phyloP scores from a whole-genome alignment of 2,113 vertebrate species.

The Sphaerodactylus townsendi region DNA sequence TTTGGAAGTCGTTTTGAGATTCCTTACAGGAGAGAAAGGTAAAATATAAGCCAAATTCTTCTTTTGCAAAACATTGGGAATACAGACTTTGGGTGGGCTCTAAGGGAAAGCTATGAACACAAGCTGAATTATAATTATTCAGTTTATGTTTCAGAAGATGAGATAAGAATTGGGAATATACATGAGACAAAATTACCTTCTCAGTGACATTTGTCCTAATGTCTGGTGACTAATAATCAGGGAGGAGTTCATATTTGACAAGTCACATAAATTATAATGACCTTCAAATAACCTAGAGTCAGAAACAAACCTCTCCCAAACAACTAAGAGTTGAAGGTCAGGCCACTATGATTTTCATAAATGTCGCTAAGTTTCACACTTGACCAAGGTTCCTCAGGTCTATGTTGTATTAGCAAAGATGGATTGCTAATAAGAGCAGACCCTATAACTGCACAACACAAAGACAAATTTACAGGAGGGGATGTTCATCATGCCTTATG shows the following conservation, averaged over 20 bases:
- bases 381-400: not conserved
- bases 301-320: not conserved
- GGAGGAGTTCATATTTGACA: constrained; percentile 8
- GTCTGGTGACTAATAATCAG: not conserved
- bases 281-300: not conserved
- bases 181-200: not conserved
- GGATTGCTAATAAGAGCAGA: not conserved
- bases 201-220: not conserved
- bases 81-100: not conserved
- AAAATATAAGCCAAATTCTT: no score
- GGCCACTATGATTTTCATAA: not conserved
- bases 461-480: not conserved
- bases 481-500: not conserved
- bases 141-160: not conserved
- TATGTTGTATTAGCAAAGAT: not conserved
- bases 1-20: no score
- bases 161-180: not conserved
- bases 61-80: not conserved
- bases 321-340: constrained; percentile 9
- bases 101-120: not conserved
- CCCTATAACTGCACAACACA: not conserved
- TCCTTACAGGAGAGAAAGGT: no score
- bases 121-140: not conserved
- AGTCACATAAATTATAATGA: not conserved
- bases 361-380: not conserved